Percentiles rank a stretch among this genome's conserved stretches.
These are phyloP conservation scores for Thaumetopoea pityocampa DNA, from an alignment of 1,140 invertebrate genomes.

Conservation along the genomic window DNA sequence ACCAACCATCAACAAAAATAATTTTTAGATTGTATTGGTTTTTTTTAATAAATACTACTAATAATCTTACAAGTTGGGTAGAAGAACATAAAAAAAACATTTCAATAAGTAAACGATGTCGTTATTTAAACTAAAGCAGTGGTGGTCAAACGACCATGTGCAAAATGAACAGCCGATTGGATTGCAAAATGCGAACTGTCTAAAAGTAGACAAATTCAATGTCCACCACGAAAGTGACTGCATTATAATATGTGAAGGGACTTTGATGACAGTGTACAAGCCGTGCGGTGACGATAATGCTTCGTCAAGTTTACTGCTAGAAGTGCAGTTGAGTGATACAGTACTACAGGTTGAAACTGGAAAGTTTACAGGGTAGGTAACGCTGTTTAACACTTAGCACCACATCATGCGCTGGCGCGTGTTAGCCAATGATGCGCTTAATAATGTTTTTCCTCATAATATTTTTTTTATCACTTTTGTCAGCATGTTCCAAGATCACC, in stretches of 20 bases:
- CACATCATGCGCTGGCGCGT: too few species aligned
- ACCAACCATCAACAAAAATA: too few species aligned
- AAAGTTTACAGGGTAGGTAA: conserved; percentile 59
- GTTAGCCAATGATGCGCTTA: too few species aligned
- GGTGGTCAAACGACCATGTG: conserved; percentile 56
- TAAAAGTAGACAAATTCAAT: conserved; percentile 63
- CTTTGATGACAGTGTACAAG: conserved; percentile 51
- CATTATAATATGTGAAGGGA: conserved; percentile 45
- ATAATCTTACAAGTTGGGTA: too few species aligned
- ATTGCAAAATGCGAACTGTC: conserved; percentile 38
- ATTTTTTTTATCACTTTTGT: background rate
- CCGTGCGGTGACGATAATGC: conserved; percentile 33
- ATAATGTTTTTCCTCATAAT: too few species aligned
- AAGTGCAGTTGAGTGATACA: conserved; percentile 40
- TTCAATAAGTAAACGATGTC: too few species aligned
- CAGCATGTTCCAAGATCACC: background rate
- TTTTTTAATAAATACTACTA: too few species aligned
- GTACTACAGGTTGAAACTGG: conserved; percentile 59
- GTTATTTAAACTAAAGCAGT: conserved; percentile 62
- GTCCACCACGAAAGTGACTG: conserved; percentile 55
- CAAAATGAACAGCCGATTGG: conserved; percentile 34
- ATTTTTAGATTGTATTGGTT: too few species aligned
- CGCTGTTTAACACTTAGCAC: too few species aligned
- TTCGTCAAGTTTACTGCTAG: conserved; percentile 39
- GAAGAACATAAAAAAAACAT: too few species aligned